Percentiles rank a stretch among this genome's conserved stretches.
phyloP scores from a whole-genome alignment of 2,888 invertebrate species.

The Periphyllus acericola region DNA sequence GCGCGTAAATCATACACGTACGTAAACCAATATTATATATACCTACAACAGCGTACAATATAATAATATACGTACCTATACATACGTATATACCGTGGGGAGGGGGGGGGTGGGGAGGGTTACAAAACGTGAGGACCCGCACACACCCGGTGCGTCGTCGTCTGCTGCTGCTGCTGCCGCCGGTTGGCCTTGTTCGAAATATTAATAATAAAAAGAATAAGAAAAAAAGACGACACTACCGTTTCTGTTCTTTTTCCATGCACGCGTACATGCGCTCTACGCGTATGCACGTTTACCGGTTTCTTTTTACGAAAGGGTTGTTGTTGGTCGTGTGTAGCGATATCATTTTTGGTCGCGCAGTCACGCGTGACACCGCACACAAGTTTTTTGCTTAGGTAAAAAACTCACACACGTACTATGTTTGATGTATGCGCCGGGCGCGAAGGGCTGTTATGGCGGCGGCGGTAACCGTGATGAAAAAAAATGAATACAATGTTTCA shows the following conservation, averaged over 20 bases:
- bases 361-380: neutral
- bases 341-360: neutral
- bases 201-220: neutral
- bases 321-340: neutral
- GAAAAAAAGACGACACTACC: neutral
- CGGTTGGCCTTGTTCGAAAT: neutral
- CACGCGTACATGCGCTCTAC: neutral
- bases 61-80: neutral
- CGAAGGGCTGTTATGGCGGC: neutral
- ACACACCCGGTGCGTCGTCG: conserved; percentile 36
- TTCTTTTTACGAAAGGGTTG: neutral
- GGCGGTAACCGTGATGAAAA: neutral
- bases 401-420: no score
- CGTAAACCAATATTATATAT: neutral
- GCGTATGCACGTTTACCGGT: neutral
- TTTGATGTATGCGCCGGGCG: no score
- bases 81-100: conserved; percentile 11
- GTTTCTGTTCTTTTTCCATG: neutral
- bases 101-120: no score
- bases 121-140: conserved; percentile 58
- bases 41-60: neutral
- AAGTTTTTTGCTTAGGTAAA: neutral
- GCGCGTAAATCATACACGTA: conserved; percentile 44
- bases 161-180: neutral
- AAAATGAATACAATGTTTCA: neutral